Percentiles rank a stretch among this genome's conserved stretches.
Evolutionary conservation across 2,113 vertebrate genomes (phyloP).

Genomic region (Protomyctophum bolini): DNA sequence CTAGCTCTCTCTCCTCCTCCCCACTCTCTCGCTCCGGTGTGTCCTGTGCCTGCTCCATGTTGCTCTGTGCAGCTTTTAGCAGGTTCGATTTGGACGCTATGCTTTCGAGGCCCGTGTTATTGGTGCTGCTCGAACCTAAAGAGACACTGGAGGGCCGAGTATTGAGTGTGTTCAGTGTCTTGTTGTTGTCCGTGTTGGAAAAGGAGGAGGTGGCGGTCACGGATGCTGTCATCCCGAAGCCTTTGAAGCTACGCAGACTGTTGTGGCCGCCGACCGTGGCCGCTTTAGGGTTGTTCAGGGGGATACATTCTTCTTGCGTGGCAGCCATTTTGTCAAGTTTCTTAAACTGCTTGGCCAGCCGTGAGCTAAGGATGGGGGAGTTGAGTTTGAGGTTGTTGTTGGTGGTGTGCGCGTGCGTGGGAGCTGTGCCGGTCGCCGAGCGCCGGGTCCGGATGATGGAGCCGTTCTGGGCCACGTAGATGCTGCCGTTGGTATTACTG

Average conservation of each 20-base stretch:
- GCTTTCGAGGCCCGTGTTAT: conserved; percentile 69
- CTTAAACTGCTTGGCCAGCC: conserved; percentile 90
- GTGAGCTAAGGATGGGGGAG: conserved; percentile 80
- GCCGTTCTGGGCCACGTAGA: conserved; percentile 94
- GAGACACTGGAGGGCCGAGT: conserved; percentile 83
- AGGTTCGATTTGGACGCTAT: conserved; percentile 47
- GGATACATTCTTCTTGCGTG: conserved; percentile 88
- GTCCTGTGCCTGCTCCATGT: conserved; percentile 28
- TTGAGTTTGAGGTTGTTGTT: conserved; percentile 80
- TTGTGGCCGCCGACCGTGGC: conserved; percentile 49
- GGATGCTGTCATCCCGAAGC: conserved; percentile 38
- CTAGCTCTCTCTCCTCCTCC: conserved; percentile 43
- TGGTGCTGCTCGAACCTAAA: conserved; percentile 73
- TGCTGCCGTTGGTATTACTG: conserved; percentile 81
- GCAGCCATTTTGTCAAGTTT: conserved; percentile 92
- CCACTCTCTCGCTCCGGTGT: conserved; percentile 71
- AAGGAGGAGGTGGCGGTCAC: conserved; percentile 36
- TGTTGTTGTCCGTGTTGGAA: conserved; percentile 55
- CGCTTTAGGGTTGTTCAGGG: conserved; percentile 78
- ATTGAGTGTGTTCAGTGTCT: conserved; percentile 81
- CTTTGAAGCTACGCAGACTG: conserved; percentile 59
- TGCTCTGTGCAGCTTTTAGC: conserved; percentile 52
- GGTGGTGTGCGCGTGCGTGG: conserved; percentile 60
- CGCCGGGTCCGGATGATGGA: conserved; percentile 92
- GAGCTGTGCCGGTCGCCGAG: conserved; percentile 15